A percentile compares a stretch with the other conserved stretches of the same genome.
Evolutionary conservation across 2,888 invertebrate species (phyloP).

Genomic region (Steromphala cineraria): DNA sequence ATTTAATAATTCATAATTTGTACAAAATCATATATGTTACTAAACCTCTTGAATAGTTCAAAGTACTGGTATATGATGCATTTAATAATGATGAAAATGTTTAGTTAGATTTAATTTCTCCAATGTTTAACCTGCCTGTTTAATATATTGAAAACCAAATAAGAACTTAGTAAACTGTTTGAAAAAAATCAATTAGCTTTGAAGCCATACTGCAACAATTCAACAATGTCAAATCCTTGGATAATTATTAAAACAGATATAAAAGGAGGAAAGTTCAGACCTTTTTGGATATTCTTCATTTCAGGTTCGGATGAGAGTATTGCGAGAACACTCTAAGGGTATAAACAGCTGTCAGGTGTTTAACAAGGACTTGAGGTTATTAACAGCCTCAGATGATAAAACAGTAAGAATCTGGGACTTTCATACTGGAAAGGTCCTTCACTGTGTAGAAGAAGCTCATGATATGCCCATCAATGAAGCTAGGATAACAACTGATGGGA

Average conservation of each 20-base stretch:
- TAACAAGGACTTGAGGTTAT: conserved; percentile 57
- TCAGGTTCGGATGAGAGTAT: conserved; percentile 69
- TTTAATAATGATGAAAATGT: not conserved
- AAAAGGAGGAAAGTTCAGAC: too few relatives aligned
- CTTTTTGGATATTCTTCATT: conserved; percentile 7
- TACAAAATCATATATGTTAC: too few relatives aligned
- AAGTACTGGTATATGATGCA: not conserved
- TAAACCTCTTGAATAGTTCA: too few relatives aligned
- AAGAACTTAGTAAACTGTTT: too few relatives aligned
- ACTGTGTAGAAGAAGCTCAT: conserved; percentile 59
- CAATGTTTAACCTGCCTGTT: too few relatives aligned
- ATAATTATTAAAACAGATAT: not conserved
- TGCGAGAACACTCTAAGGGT: conserved; percentile 68
- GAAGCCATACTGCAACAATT: not conserved
- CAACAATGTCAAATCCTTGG: not conserved
- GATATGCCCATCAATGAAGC: conserved; percentile 55
- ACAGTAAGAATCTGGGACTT: conserved; percentile 68
- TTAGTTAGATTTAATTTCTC: not conserved
- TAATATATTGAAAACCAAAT: too few relatives aligned
- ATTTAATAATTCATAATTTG: not conserved
- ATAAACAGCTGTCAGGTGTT: conserved; percentile 70
- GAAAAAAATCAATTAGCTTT: not conserved
- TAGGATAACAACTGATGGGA: conserved; percentile 50
- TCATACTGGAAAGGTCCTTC: conserved; percentile 55
- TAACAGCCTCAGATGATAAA: conserved; percentile 68